Conservation (phyloP, 2,797 vertebrate genomes). For the Protonibea diacanthus region DNA sequence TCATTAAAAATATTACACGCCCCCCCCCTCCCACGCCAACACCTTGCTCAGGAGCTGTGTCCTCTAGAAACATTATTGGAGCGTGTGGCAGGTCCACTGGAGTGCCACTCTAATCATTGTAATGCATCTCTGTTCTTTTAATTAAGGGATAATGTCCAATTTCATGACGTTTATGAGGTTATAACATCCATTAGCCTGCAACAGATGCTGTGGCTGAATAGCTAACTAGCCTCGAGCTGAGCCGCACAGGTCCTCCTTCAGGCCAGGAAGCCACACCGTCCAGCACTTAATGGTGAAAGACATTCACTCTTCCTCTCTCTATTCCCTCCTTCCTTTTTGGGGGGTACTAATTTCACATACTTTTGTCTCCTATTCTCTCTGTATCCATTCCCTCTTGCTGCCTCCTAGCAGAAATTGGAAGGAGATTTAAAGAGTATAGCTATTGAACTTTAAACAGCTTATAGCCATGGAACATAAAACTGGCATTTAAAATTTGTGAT, state of each 20-base stretch:
- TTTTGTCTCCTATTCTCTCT: slow-evolving; percentile 62
- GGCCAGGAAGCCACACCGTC: slow-evolving; percentile 74
- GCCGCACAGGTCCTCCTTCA: slow-evolving; percentile 78
- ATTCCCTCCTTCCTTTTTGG: slow-evolving; percentile 43
- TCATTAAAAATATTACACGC: slow-evolving; percentile 71
- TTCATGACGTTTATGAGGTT: slow-evolving; percentile 90
- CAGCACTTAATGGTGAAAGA: slow-evolving; percentile 69
- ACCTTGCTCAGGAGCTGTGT: slow-evolving; percentile 61
- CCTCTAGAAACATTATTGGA: slow-evolving; percentile 80
- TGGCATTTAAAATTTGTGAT: slow-evolving; percentile 91
- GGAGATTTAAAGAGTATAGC: slow-evolving; percentile 88
- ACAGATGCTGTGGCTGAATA: slow-evolving; percentile 88
- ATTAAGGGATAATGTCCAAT: slow-evolving; percentile 92
- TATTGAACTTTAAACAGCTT: slow-evolving; percentile 90
- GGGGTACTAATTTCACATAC: slow-evolving; percentile 57
- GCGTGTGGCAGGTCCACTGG: slow-evolving; percentile 70
- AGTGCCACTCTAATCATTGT: slow-evolving; percentile 86
- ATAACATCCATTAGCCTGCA: slow-evolving; percentile 91
- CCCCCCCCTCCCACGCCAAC: slow-evolving; percentile 44
- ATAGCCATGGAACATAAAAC: slow-evolving; percentile 88
- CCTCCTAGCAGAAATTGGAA: slow-evolving; percentile 81
- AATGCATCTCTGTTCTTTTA: slow-evolving; percentile 91
- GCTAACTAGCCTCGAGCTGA: slow-evolving; percentile 85
- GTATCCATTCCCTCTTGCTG: slow-evolving; percentile 57
- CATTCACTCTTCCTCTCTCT: slow-evolving; percentile 44